Conservation (phyloP, 53 echinoderm and acorn worm species). For the Stichopus horrens region DNA sequence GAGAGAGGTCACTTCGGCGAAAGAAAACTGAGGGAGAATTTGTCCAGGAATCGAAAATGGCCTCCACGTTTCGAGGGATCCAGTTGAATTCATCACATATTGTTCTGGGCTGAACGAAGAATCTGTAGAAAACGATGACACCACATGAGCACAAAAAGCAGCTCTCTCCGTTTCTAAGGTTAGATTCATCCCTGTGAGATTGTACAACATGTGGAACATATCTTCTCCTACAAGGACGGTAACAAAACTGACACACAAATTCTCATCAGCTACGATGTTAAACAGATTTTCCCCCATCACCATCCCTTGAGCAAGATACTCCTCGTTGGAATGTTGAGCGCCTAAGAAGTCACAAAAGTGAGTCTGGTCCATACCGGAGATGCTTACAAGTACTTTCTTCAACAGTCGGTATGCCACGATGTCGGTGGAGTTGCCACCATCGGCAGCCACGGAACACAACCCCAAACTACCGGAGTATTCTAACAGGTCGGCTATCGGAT, state of each 20-base stretch:
- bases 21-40: conserved; percentile 39
- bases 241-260: neutral
- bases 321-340: conserved; percentile 5
- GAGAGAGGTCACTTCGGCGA: conserved; percentile 18
- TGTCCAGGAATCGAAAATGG: conserved; percentile 36
- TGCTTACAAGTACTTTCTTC: neutral
- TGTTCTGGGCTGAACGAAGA: neutral
- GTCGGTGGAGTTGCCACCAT: neutral
- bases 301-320: neutral
- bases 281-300: neutral
- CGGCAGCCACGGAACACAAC: neutral
- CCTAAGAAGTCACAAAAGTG: neutral
- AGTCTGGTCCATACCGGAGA: neutral
- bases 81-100: neutral
- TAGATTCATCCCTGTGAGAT: conserved; percentile 19
- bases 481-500: conserved; percentile 25
- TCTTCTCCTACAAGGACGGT: conserved; percentile 5
- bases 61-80: neutral
- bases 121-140: conserved; percentile 25
- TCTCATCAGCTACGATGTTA: neutral
- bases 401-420: neutral
- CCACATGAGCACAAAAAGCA: conserved; percentile 7
- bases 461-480: conserved; percentile 17
- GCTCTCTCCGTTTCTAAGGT: neutral
- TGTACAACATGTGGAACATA: conserved; percentile 27